Base-by-base conservation (phyloP, 2,113 vertebrate genomes). In the Sterrhoptilus dennistouni region DNA sequence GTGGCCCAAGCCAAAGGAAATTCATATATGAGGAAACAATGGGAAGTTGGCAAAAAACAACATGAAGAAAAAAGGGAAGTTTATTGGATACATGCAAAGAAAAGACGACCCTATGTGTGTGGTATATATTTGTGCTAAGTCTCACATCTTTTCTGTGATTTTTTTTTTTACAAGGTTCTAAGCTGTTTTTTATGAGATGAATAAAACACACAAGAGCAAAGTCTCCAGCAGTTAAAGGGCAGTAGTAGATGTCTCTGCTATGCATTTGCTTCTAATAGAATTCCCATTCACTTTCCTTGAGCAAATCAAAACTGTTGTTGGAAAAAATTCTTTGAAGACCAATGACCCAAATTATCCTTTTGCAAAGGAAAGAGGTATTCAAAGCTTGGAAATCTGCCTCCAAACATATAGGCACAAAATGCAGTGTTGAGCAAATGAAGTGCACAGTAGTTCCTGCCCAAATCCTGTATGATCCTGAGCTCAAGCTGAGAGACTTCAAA, bases 141-240 rank as follows among this genome's bases (percentile, higher is more conserved):
- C 80, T 95, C 90, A 96, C 96, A 87, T 97, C 71, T 96, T 90
- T 88, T 93, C 89, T 94, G 66, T 94, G 82, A 94, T 90, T 61
- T 61, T 54, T 83, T 36, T 95, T 96, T 96, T 90, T 91, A 95
- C 93, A 96, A 97, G 79, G 72, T 91, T 96, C 96, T 96, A 96
- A 94, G 83, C 91, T 95, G 95, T 90, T 95, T 97, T 97, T 96
- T 97, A 97, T 94, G 72, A 95, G 93, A 92, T 87, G 69, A 95
- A 92, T 97, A 92, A 96, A 96, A 96, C 78, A 82, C 97, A 93
- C 86, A 93, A 96, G 79, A 96, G 89, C 78, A 68, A 93, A 86
- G 77, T 64, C 79, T 97, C 78, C 92, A 96, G 85, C 63, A 95
- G 56, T 77, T 96, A 94, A 89, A 92, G 93, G 87, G 83, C 44